Percentiles rank a stretch among this genome's conserved stretches.
phyloP scores from a whole-genome alignment of 2,888 invertebrate species.

The Mesochorus sp. region DNA sequence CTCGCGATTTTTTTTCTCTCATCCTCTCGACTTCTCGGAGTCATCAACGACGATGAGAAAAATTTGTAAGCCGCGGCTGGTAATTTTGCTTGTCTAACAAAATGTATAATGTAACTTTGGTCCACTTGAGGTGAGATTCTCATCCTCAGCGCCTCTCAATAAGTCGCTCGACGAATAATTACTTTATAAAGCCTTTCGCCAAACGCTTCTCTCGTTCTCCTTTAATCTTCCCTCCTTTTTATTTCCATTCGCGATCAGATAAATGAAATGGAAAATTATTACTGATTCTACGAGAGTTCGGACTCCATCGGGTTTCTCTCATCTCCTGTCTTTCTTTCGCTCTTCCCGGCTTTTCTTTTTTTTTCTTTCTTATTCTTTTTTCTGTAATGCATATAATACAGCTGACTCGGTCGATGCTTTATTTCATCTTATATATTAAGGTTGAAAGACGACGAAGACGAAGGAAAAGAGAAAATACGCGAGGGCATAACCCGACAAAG shows the following conservation, averaged over 20 bases:
- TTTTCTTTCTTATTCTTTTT: background rate
- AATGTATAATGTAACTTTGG: conserved; percentile 15
- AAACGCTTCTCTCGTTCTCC: background rate
- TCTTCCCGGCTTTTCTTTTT: background rate
- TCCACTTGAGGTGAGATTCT: conserved; percentile 19
- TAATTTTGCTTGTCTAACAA: background rate
- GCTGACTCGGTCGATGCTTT: conserved; percentile 13
- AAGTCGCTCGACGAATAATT: conserved; percentile 43
- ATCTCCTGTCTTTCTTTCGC: background rate
- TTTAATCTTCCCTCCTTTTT: background rate
- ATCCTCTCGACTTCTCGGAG: background rate
- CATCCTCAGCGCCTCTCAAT: conserved; percentile 27
- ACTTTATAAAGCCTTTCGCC: conserved; percentile 32
- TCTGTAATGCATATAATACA: conserved; percentile 11
- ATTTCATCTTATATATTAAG: conserved; percentile 27
- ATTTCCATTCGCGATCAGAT: background rate
- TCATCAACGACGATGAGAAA: conserved; percentile 19
- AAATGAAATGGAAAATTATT: conserved; percentile 45
- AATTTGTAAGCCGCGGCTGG: conserved; percentile 17
- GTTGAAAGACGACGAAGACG: conserved; percentile 10
- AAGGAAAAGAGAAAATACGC: background rate
- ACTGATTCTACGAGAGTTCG: conserved; percentile 22
- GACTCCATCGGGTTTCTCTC: conserved; percentile 19
- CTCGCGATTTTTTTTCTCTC: conserved; percentile 9
- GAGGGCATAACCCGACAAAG: background rate